Conservation (phyloP, 2,888 invertebrate species). For the Habroteleia sp. region DNA sequence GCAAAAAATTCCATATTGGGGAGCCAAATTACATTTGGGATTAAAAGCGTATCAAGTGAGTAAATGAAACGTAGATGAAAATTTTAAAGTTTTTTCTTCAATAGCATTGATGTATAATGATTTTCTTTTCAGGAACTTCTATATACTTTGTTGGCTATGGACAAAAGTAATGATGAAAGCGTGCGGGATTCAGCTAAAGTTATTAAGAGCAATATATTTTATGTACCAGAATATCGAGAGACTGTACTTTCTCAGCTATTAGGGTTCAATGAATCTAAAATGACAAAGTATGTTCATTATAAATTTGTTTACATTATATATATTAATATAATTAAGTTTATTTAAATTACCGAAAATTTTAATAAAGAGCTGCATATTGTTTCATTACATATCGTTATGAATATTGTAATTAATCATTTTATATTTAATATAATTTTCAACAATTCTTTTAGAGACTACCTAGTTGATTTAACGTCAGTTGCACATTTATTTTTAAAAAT, state of each 20-base stretch:
- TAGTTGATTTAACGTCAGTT: conserved; percentile 94
- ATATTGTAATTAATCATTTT: too few species aligned
- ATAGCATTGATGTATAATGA: conserved; percentile 34
- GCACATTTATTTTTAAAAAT: conserved; percentile 95
- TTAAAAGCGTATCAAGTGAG: conserved; percentile 85
- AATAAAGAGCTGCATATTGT: too few species aligned
- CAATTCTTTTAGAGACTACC: conserved; percentile 90
- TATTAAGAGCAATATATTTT: conserved; percentile 95
- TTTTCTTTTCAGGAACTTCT: conserved; percentile 87
- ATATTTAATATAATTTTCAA: too few species aligned
- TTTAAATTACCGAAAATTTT: too few species aligned
- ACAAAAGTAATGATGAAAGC: conserved; percentile 86
- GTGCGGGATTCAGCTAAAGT: conserved; percentile 91
- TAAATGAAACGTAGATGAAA: conserved; percentile 46
- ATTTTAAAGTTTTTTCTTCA: conserved; percentile 13
- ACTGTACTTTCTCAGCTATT: conserved; percentile 90
- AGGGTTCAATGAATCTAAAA: conserved; percentile 87
- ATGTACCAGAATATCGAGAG: conserved; percentile 96
- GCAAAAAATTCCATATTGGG: conserved; percentile 91
- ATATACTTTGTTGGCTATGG: conserved; percentile 91
- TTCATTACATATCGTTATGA: too few species aligned
- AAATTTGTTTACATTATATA: conserved; percentile 1
- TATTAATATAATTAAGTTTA: background rate
- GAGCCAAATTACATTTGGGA: conserved; percentile 91
- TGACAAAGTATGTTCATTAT: conserved; percentile 85